Conservation (phyloP, 2,113 vertebrate genomes). For the Festucalex cinctus region DNA sequence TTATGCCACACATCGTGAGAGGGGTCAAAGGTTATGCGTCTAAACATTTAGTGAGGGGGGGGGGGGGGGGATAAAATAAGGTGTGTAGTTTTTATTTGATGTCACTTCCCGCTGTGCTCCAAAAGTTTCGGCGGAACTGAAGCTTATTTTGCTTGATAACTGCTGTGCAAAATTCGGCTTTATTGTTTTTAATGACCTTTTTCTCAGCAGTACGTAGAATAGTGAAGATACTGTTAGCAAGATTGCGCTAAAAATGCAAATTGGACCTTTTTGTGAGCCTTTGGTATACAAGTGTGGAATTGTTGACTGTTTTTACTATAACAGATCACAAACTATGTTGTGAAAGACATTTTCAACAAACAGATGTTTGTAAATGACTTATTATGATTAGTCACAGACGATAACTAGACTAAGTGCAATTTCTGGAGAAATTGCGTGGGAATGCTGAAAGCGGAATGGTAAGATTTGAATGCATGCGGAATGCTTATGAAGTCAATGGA, state of each 20-base stretch:
- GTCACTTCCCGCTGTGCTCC: background rate
- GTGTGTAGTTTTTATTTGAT: background rate
- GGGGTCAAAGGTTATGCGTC: conserved; percentile 41
- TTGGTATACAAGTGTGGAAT: too few species aligned
- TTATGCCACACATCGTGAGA: background rate
- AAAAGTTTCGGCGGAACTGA: background rate
- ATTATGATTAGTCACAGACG: too few species aligned
- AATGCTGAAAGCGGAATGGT: too few species aligned
- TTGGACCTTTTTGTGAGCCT: background rate
- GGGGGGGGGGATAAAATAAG: too few species aligned
- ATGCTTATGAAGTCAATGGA: too few species aligned
- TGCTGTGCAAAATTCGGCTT: background rate
- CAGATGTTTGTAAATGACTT: too few species aligned
- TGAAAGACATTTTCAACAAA: too few species aligned
- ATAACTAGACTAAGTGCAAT: too few species aligned
- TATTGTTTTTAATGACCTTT: background rate
- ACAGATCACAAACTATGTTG: too few species aligned
- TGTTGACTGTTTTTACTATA: too few species aligned
- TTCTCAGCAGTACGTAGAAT: background rate
- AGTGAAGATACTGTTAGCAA: background rate
- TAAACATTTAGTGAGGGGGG: conserved; percentile 2
- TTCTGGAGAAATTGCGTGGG: too few species aligned
- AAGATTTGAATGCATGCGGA: too few species aligned
- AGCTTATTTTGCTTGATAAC: background rate
- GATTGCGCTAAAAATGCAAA: background rate